These are phyloP conservation scores for Bombus sylvicola DNA, from an alignment of 1,140 invertebrate species.

Conservation along the genomic window DNA sequence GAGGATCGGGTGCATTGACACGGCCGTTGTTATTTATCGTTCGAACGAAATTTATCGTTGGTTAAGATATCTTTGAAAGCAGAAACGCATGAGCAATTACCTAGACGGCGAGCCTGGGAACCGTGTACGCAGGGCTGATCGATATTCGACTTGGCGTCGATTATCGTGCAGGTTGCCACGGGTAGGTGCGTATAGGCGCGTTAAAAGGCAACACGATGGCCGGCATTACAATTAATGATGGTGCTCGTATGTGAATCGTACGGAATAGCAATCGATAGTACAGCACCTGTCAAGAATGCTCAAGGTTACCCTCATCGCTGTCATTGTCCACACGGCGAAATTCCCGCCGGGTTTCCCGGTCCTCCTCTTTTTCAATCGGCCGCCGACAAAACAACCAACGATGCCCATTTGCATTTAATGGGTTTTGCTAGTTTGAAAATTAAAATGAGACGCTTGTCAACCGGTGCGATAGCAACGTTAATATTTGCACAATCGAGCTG, in stretches of 20 bases:
- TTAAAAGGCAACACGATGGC: constrained; percentile 69
- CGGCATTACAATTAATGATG: constrained; percentile 77
- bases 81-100: constrained; percentile 5
- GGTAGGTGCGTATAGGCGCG: constrained; percentile 49
- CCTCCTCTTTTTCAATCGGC: constrained; percentile 15
- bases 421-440: constrained; percentile 20
- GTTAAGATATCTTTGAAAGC: neutral
- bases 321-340: constrained; percentile 5
- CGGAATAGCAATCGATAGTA: constrained; percentile 74
- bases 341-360: constrained; percentile 14
- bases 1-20: neutral
- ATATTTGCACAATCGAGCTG: neutral
- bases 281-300: constrained; percentile 73
- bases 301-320: constrained; percentile 53
- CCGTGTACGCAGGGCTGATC: constrained; percentile 60
- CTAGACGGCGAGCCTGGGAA: constrained; percentile 28
- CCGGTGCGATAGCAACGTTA: no score
- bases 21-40: neutral
- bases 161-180: constrained; percentile 60
- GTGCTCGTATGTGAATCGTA: constrained; percentile 59
- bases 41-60: neutral
- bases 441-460: constrained; percentile 1
- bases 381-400: constrained; percentile 11
- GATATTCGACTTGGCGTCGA: constrained; percentile 72
- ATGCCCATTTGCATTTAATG: constrained; percentile 46